These are phyloP conservation scores for Brachynemurus nebulosus DNA, from an alignment of 2,888 invertebrate genomes.

Conservation along the genomic window DNA sequence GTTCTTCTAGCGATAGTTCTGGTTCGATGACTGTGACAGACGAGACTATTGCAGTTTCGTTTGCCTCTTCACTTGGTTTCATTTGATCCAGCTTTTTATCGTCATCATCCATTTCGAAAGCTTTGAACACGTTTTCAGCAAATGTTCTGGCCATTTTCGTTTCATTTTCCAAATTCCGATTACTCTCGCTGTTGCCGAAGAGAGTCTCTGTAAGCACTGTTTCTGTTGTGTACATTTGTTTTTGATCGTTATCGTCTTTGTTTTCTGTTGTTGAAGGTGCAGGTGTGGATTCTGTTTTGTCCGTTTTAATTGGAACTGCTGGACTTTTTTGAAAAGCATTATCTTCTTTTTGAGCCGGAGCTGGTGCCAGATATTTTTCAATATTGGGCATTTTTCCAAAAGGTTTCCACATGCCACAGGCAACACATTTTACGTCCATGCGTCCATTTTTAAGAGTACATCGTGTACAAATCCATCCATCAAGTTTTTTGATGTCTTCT, in stretches of 20 bases:
- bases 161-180: conserved; percentile 24
- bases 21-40: conserved; percentile 12
- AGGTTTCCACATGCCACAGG: conserved; percentile 40
- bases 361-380: conserved; percentile 6
- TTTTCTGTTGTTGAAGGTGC: too few species aligned
- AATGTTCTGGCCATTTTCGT: conserved; percentile 3
- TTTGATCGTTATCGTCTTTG: neutral
- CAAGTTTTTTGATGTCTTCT: neutral
- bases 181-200: conserved; percentile 7
- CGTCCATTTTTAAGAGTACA: conserved; percentile 46
- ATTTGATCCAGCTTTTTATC: conserved; percentile 6
- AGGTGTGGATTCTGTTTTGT: neutral
- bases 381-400: conserved; percentile 22
- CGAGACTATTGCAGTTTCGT: conserved; percentile 14
- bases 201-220: too few species aligned
- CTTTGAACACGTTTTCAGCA: conserved; percentile 11
- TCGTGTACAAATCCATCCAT: conserved; percentile 40
- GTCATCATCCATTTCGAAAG: conserved; percentile 9
- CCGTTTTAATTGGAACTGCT: neutral
- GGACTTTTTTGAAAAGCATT: neutral
- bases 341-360: neutral
- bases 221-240: neutral
- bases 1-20: conserved; percentile 23
- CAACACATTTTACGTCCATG: conserved; percentile 47
- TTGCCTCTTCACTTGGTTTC: conserved; percentile 7